A percentile compares a stretch with the other conserved stretches of the same genome.
Evolutionary conservation across 2,888 invertebrate species (phyloP).

Genomic region (Troides oblongomaculatus): DNA sequence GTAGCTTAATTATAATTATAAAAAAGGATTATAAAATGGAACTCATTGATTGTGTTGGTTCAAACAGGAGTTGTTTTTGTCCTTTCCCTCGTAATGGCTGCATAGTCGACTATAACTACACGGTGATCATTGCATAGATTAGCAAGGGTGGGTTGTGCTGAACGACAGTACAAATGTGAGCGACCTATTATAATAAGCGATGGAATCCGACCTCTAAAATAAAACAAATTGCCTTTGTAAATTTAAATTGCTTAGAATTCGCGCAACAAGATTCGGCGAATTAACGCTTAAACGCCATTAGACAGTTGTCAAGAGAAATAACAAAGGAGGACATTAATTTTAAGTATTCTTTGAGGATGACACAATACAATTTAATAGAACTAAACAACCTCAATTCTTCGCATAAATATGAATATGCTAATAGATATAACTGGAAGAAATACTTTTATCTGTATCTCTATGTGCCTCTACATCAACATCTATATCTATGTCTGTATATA

Average conservation of each 20-base stretch:
- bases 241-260: constrained; percentile 28
- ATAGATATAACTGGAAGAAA: no score
- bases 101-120: neutral
- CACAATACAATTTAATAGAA: constrained; percentile 14
- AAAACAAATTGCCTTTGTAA: constrained; percentile 17
- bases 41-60: no score
- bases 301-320: constrained; percentile 25
- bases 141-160: neutral
- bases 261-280: constrained; percentile 21
- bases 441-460: no score
- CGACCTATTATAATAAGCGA: neutral
- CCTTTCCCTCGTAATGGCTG: neutral
- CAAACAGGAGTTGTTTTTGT: no score
- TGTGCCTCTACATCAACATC: no score
- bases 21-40: no score
- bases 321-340: constrained; percentile 22
- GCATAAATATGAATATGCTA: neutral
- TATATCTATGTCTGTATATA: no score
- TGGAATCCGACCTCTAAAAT: constrained; percentile 18
- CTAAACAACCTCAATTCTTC: constrained; percentile 1
- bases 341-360: constrained; percentile 14
- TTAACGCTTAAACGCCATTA: constrained; percentile 23
- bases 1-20: no score
- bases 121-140: constrained; percentile 3
- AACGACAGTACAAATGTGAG: neutral